Evolutionary conservation across 2,113 vertebrate species (phyloP).

Genomic region (Rhadina sibilatrix): DNA sequence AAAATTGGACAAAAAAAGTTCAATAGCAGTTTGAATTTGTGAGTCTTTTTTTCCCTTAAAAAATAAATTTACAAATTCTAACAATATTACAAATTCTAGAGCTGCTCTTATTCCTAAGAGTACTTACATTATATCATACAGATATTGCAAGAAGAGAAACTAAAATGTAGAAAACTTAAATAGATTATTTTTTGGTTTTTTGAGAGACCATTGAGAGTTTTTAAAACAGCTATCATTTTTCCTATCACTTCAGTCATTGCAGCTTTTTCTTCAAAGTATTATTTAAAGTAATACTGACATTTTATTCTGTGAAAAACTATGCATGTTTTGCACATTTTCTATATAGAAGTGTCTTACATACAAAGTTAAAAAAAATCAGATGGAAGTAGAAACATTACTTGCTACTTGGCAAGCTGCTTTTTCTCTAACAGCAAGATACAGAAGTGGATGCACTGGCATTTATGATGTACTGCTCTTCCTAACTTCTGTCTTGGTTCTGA

Average conservation of each 20-base stretch:
- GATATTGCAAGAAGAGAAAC: background rate
- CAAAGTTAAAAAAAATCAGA: background rate
- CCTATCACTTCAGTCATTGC: background rate
- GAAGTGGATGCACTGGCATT: background rate
- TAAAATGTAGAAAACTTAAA: background rate
- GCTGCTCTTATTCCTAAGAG: background rate
- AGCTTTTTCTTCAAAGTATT: background rate
- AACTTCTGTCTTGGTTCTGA: background rate
- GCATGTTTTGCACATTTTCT: constrained; percentile 17
- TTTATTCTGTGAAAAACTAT: background rate
- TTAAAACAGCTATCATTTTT: background rate
- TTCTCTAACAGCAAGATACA: background rate
- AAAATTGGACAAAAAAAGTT: background rate
- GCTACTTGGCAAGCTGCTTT: background rate
- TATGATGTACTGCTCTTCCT: background rate
- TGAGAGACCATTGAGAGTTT: background rate
- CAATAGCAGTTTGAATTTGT: background rate
- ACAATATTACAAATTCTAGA: background rate
- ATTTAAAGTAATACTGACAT: background rate
- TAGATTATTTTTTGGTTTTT: background rate
- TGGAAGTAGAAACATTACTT: background rate
- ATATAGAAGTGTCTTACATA: background rate
- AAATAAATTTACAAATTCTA: background rate
- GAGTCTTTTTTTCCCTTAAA: background rate
- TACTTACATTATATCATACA: background rate